phyloP scores from a whole-genome alignment of 2,113 vertebrate species.

The Semnornis frantzii region DNA sequence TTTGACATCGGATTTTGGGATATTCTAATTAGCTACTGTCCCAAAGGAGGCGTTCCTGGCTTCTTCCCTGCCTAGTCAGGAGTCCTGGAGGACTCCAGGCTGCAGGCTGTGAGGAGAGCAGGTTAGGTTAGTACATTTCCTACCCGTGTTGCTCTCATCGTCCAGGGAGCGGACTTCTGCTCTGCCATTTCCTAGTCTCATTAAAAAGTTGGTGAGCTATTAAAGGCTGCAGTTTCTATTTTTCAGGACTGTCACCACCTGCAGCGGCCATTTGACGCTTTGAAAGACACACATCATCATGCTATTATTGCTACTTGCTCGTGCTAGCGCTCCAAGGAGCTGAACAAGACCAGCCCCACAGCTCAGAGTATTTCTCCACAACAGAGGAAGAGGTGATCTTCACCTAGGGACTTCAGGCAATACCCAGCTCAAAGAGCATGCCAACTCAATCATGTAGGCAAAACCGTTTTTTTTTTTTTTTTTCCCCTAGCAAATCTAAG shows the following conservation, averaged over 20 bases:
- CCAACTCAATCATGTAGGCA: neutral
- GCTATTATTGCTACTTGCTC: neutral
- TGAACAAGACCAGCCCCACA: neutral
- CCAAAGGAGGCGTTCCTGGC: slow-evolving; percentile 1
- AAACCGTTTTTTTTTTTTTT: neutral
- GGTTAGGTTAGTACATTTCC: slow-evolving; percentile 55
- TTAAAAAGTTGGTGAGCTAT: slow-evolving; percentile 34
- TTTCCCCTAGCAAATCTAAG: neutral
- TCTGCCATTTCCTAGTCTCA: slow-evolving; percentile 21
- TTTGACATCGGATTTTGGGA: slow-evolving; percentile 59
- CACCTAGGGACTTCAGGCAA: neutral
- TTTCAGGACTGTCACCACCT: slow-evolving; percentile 17
- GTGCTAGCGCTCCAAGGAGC: neutral
- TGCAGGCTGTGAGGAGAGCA: neutral
- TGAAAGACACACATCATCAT: neutral
- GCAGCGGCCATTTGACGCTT: neutral
- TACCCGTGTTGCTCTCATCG: neutral
- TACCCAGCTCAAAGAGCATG: neutral
- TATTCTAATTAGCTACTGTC: slow-evolving; percentile 34
- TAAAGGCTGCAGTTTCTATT: neutral
- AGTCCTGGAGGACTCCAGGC: slow-evolving; percentile 55
- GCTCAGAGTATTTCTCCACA: neutral
- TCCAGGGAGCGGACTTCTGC: slow-evolving; percentile 41
- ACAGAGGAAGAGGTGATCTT: neutral
- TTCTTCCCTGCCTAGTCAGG: neutral